phyloP scores from a whole-genome alignment of 2,888 invertebrate species.

The Tachina grossa region DNA sequence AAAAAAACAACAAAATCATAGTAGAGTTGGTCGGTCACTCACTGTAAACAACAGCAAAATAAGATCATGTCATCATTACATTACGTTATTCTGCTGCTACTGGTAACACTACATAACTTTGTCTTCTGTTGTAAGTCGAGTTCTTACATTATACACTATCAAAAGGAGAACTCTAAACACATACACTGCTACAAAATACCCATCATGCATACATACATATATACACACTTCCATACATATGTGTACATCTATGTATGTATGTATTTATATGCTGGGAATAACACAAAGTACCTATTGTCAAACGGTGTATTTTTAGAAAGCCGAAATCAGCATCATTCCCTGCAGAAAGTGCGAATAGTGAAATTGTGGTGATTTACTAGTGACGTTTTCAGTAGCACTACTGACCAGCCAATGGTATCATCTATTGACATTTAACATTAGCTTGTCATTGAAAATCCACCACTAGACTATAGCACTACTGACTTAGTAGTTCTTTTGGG shows the following conservation, averaged over 20 bases:
- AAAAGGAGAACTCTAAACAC: constrained; percentile 26
- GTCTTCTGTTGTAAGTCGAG: neutral
- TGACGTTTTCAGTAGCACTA: too few relatives aligned
- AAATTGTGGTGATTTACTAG: too few relatives aligned
- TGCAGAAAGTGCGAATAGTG: too few relatives aligned
- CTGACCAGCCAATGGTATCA: too few relatives aligned
- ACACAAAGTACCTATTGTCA: constrained; percentile 8
- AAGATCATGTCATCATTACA: constrained; percentile 36
- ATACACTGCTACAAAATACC: neutral
- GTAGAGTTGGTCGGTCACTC: constrained; percentile 37
- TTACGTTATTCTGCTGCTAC: constrained; percentile 43
- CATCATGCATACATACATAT: neutral
- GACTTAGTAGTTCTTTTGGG: too few relatives aligned
- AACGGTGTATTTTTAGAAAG: neutral
- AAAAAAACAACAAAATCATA: constrained; percentile 33
- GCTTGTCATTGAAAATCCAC: too few relatives aligned
- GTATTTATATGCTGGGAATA: neutral
- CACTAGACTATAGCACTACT: too few relatives aligned
- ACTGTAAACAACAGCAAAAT: constrained; percentile 36
- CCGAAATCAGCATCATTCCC: neutral
- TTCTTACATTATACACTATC: constrained; percentile 19
- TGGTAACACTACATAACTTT: neutral
- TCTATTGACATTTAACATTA: too few relatives aligned
- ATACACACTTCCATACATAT: neutral
- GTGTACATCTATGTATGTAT: neutral